A percentile compares a stretch with the other conserved stretches of the same genome.
Evolutionary conservation across 1,140 invertebrate species (phyloP).

Genomic region (Rhopalosiphum maidis): DNA sequence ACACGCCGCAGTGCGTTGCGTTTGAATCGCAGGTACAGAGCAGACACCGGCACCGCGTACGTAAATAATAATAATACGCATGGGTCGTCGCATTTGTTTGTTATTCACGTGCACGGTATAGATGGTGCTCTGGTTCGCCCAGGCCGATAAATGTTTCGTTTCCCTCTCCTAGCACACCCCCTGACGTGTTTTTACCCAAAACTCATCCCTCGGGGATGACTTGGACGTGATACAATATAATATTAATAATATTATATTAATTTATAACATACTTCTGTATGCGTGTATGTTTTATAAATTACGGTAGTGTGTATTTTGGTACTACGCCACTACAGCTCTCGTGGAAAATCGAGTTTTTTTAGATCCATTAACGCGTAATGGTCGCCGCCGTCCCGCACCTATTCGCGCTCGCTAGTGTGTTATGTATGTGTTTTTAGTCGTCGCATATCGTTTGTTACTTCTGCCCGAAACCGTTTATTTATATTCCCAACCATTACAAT

Average conservation of each 20-base stretch:
- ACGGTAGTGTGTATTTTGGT: background rate
- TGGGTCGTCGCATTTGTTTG: background rate
- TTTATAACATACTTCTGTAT: background rate
- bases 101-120: background rate
- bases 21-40: background rate
- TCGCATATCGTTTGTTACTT: background rate
- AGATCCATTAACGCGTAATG: background rate
- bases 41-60: background rate
- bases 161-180: background rate
- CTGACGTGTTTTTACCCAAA: background rate
- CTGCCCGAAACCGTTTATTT: background rate
- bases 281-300: background rate
- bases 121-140: background rate
- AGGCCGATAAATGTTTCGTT: background rate
- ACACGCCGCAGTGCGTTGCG: background rate
- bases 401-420: background rate
- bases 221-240: background rate
- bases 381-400: background rate
- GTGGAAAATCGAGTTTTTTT: background rate
- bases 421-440: background rate
- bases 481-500: background rate
- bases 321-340: background rate
- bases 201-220: background rate
- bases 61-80: background rate
- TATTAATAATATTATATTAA: background rate